phyloP scores from a whole-genome alignment of 2,797 vertebrate genomes.

The Ptychobarbus kaznakovi region DNA sequence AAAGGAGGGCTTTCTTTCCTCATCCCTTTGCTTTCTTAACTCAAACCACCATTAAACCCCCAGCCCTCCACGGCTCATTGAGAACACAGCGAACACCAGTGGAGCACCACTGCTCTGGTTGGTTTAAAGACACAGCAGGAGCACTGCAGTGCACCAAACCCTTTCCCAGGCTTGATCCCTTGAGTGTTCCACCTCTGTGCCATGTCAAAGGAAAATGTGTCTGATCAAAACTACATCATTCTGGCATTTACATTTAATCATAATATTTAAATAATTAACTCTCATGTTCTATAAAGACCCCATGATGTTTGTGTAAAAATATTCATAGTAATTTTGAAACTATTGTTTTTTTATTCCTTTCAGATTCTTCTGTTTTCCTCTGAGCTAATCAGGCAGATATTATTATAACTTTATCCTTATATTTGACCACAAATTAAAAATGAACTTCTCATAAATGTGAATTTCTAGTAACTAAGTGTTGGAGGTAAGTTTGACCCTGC shows the following conservation, averaged over 20 bases:
- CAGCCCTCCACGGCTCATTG: conserved; percentile 51
- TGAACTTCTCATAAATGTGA: background rate
- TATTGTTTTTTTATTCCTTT: background rate
- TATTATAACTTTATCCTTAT: background rate
- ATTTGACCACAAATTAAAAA: background rate
- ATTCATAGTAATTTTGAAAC: background rate
- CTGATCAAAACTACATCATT: conserved; percentile 7
- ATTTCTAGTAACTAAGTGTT: background rate
- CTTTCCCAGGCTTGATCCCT: background rate
- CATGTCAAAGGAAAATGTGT: conserved; percentile 17
- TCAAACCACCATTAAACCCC: conserved; percentile 63
- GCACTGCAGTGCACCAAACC: conserved; percentile 12
- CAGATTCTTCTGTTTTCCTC: background rate
- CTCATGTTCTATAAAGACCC: background rate
- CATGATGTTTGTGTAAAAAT: background rate
- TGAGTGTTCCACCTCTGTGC: background rate
- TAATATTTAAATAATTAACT: background rate
- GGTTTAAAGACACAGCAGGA: conserved; percentile 51
- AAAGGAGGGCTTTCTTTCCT: conserved; percentile 69
- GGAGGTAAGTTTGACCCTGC: background rate
- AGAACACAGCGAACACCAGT: conserved; percentile 57
- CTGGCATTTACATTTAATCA: background rate
- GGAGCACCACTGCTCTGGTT: conserved; percentile 48
- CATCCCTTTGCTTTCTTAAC: conserved; percentile 65
- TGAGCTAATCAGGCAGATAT: background rate